Evolutionary conservation across 2,797 vertebrate species (phyloP), one percentile per base, ranked within the genome.

Genomic region (Oreochromis grahami): DNA sequence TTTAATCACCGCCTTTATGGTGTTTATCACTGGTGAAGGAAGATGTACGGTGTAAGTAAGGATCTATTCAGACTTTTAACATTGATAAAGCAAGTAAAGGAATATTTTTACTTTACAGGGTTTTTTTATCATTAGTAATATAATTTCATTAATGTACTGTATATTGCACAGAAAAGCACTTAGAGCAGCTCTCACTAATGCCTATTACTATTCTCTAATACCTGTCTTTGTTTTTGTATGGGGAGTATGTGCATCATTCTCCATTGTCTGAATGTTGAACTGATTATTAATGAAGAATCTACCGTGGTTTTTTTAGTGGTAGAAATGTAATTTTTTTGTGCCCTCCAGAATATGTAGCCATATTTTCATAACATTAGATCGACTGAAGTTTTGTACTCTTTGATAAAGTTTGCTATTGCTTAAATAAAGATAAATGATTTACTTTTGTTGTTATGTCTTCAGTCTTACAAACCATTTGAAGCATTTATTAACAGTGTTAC

Each of bases 281-380:
- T 48, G 68, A 29, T 68, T 34, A 29, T 79, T 32, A 32, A 79
- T 26, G 29, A 45, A 58, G 7, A 55, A 52, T 45, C 55, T 21
- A 7, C 2, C 12, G 4, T 5, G 29, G 80, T 19, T 77, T 77
- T 11, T 77, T 11, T 6, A 45, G 12, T 32, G 51, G 51, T 80
- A 5, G 52, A 80, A n/a, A 70, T 17, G 12, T 15, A 79, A 82
- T 79, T 68, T 68, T 65, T 65, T 56, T 17, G 63, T 26, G 13
- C 19, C 32, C 76, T 80, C 48, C 77, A 50, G 58, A 81, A 13
- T 77, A 70, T 74, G 21, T 21, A 56, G 60, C 17, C 82, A 78
- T 85, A 76, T 90, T 81, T 92, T 88, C 15, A 74, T 81, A 86
- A 89, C 72, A 79, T 78, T 78, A 80, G 17, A 80, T 86, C 26